Conservation (phyloP, 1,140 invertebrate species). For the Tetragonula clypearis region DNA sequence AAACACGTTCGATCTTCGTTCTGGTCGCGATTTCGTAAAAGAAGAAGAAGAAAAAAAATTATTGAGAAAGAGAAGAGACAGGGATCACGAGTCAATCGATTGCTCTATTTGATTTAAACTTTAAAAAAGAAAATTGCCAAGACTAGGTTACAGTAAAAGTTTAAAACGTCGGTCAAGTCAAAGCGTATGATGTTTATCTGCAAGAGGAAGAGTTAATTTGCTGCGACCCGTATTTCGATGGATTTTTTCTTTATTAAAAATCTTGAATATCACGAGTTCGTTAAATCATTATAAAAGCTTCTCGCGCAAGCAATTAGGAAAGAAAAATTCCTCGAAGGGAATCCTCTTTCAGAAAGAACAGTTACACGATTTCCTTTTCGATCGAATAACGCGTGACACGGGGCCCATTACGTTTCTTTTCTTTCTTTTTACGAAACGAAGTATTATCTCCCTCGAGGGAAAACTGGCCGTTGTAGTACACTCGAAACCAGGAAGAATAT, state of each 20-base stretch:
- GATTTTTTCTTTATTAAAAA: background rate
- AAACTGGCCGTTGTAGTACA: conserved; percentile 69
- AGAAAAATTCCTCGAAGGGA: conserved; percentile 43
- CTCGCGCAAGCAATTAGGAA: conserved; percentile 33
- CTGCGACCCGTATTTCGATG: background rate
- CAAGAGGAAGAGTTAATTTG: background rate
- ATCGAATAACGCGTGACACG: conserved; percentile 53
- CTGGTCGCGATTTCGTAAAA: conserved; percentile 16
- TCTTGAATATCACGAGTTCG: too few relatives aligned
- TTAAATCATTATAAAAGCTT: background rate
- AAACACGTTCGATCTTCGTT: conserved; percentile 8
- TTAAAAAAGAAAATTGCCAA: too few relatives aligned
- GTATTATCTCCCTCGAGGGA: conserved; percentile 67
- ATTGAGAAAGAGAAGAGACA: background rate
- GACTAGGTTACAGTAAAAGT: too few relatives aligned
- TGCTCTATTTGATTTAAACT: background rate
- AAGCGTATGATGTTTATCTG: background rate
- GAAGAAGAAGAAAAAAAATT: background rate
- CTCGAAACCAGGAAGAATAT: conserved; percentile 72
- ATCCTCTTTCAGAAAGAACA: conserved; percentile 2
- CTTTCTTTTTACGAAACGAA: conserved; percentile 48
- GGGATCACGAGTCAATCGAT: background rate
- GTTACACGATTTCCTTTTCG: conserved; percentile 35
- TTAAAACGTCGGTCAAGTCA: background rate
- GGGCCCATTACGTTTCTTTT: conserved; percentile 22